Evolutionary conservation across 2,113 vertebrate genomes (phyloP).

Genomic region (Strix aluco): DNA sequence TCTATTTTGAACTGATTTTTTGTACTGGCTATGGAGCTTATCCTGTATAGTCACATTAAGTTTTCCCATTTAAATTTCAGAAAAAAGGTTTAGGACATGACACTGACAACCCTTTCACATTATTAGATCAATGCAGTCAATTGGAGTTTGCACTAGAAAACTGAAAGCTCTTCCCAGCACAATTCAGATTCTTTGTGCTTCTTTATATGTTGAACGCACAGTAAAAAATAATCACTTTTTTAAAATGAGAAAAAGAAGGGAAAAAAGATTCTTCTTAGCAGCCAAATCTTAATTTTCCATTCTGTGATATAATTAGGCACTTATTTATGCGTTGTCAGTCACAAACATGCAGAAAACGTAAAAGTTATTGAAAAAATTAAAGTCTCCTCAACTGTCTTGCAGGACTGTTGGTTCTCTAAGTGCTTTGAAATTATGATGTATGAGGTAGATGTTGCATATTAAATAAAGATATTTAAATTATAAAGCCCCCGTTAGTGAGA

Average conservation of each 20-base stretch:
- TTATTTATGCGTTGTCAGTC: constrained; percentile 73
- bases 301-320: constrained; percentile 64
- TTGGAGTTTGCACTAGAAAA: background rate
- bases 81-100: background rate
- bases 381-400: constrained; percentile 73
- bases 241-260: background rate
- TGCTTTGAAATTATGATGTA: constrained; percentile 99
- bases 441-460: constrained; percentile 87
- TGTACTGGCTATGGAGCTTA: background rate
- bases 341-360: constrained; percentile 72
- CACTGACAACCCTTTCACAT: background rate
- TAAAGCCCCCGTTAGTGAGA: constrained; percentile 83
- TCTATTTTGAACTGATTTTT: background rate
- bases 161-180: background rate
- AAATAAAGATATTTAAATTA: constrained; percentile 93
- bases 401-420: constrained; percentile 87
- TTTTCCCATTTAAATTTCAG: background rate
- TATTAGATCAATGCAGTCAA: background rate
- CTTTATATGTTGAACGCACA: background rate
- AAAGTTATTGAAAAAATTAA: constrained; percentile 79
- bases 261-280: constrained; percentile 1
- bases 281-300: constrained; percentile 55
- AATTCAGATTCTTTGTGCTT: background rate
- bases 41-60: background rate
- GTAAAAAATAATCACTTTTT: constrained; percentile 8